A percentile compares a stretch with the other conserved stretches of the same genome.
phyloP scores from a whole-genome alignment of 1,140 invertebrate genomes.

The Drosophila erecta region DNA sequence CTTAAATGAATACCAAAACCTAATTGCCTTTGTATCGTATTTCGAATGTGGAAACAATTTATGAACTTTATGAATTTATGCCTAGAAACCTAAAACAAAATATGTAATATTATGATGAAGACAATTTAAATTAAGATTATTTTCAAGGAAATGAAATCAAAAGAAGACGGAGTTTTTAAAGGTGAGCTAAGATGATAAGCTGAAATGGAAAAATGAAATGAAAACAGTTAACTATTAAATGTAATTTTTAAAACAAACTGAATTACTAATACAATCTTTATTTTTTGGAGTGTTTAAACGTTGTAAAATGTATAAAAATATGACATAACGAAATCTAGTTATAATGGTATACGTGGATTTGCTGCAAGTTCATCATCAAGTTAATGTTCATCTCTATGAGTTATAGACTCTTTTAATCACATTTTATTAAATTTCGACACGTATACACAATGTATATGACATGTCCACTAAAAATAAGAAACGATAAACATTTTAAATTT shows the following conservation, averaged over 20 bases:
- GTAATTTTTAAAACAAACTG: constrained; percentile 71
- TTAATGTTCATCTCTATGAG: constrained; percentile 39
- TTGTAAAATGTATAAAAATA: constrained; percentile 69
- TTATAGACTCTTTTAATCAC: constrained; percentile 35
- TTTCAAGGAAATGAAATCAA: constrained; percentile 74
- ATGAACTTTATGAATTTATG: constrained; percentile 75
- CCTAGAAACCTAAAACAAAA: constrained; percentile 44
- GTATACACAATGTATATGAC: constrained; percentile 62
- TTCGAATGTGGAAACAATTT: constrained; percentile 74
- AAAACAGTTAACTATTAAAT: constrained; percentile 83
- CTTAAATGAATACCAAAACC: constrained; percentile 55
- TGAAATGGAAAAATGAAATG: constrained; percentile 59
- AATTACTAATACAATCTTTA: constrained; percentile 79
- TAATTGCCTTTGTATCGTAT: constrained; percentile 81
- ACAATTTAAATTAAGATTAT: constrained; percentile 67
- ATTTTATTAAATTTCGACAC: constrained; percentile 45
- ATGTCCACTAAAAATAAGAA: constrained; percentile 68
- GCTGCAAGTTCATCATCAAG: constrained; percentile 29
- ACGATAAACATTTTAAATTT: constrained; percentile 65
- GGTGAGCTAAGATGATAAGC: constrained; percentile 16
- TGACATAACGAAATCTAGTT: constrained; percentile 45
- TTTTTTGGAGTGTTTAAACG: constrained; percentile 83
- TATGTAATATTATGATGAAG: constrained; percentile 29
- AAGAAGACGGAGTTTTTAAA: constrained; percentile 47
- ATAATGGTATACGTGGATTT: constrained; percentile 53